Conservation (phyloP, 2,113 vertebrate species). For the Mobula birostris region DNA sequence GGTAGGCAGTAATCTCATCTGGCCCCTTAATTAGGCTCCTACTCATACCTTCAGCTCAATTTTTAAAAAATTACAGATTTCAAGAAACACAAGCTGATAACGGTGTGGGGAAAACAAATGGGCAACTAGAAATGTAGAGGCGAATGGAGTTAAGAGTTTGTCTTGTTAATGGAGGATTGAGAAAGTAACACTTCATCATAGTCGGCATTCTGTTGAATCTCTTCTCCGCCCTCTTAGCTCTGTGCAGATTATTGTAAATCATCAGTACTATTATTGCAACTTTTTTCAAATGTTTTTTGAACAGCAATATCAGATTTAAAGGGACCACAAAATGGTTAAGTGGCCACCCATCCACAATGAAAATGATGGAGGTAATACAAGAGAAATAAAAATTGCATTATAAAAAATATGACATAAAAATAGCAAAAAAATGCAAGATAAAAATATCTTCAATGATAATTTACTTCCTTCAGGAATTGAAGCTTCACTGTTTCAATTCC, state of each 20-base stretch:
- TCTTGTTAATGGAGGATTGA: not conserved
- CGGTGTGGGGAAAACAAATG: not conserved
- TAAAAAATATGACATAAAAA: not conserved
- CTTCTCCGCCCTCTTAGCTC: too few species aligned
- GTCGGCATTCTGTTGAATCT: too few species aligned
- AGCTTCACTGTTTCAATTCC: not conserved
- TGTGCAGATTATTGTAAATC: too few species aligned
- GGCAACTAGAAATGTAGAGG: not conserved
- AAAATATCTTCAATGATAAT: not conserved
- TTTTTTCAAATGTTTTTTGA: too few species aligned
- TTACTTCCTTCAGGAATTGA: not conserved
- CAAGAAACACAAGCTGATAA: too few species aligned
- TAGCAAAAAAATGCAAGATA: not conserved
- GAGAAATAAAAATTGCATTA: not conserved
- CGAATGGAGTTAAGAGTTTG: not conserved
- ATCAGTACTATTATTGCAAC: too few species aligned
- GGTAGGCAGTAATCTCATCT: not conserved
- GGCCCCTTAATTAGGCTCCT: not conserved
- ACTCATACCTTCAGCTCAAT: not conserved
- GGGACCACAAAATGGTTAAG: too few species aligned
- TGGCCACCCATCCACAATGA: too few species aligned
- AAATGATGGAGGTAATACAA: too few species aligned
- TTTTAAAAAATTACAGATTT: too few species aligned
- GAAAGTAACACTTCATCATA: not conserved
- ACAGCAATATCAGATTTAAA: too few species aligned